Base-by-base conservation (phyloP, 2,888 invertebrate species). In the Glomeris marginata region DNA sequence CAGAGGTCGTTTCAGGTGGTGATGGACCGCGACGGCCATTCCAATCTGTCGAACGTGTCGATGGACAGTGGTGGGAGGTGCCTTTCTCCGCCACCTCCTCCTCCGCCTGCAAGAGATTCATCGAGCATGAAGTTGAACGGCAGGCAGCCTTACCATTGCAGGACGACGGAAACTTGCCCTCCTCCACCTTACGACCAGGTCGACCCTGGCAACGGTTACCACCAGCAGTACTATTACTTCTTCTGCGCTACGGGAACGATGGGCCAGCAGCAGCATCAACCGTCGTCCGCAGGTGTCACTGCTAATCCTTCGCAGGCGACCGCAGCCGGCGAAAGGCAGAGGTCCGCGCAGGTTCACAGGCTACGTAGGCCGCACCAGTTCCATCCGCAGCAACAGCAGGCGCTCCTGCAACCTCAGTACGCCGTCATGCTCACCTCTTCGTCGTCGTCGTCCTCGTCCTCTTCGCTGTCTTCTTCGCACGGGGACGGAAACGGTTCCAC, bases 281-380 rank as follows among this genome's bases (percentile, higher is more conserved):
- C 77, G 76, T 44, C 74, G 75, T 58, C 71, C 78, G 28, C n/a
- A n/a, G n/a, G n/a, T n/a, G n/a, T n/a, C n/a, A n/a, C 71, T 75
- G 58, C 52, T 50, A 45, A 57, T 53, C 45, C 57, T 58, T 16
- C 56, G 76, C 55, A 80, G 77, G 41, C 77, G 79, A 47, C 13
- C n/a, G 42, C 42, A 10, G 2, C 15, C 28, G 28, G 28, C 13
- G 10, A 16, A 2, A 20, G 16, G n/a, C 20, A n/a, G 5, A 18
- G 18, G 13, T 42, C 42, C 16, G 40, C 15, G 5, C 40, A 38
- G 40, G 40, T 15, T 38, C 18, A 38, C 82, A 45, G 81, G 81
- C 62, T 80, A 80, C 48, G 82, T 82, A 68, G 81, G 81, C 46
- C 82, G 81, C 65, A 81, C 82, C 65, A 81, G 81, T 64, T 83